These are phyloP conservation scores for Psylliodes chrysocephalus DNA, from an alignment of 2,888 invertebrate species.

Conservation along the genomic window DNA sequence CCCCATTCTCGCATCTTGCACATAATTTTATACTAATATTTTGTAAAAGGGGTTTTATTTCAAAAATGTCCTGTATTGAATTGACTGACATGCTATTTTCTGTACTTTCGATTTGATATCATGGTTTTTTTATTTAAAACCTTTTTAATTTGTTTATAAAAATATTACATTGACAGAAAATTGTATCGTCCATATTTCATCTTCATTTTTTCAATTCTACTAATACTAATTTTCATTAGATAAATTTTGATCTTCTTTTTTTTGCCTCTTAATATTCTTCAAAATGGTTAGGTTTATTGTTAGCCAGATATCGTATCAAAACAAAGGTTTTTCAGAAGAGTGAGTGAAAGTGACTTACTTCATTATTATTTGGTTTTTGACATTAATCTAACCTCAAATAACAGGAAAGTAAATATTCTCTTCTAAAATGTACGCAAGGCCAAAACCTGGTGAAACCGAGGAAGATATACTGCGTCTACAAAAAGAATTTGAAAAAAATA, in stretches of 20 bases:
- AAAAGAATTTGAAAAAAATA: constrained; percentile 73
- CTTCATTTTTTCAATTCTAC: too few relatives aligned
- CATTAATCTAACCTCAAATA: too few relatives aligned
- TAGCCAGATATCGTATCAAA: too few relatives aligned
- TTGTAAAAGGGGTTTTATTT: constrained; percentile 59
- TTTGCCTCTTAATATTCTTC: too few relatives aligned
- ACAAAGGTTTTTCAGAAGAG: too few relatives aligned
- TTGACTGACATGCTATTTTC: constrained; percentile 36
- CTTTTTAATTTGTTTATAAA: constrained; percentile 6
- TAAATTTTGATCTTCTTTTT: too few relatives aligned
- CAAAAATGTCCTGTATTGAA: constrained; percentile 58
- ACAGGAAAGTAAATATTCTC: neutral
- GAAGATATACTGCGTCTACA: constrained; percentile 80
- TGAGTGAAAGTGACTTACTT: too few relatives aligned
- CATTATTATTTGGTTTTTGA: too few relatives aligned
- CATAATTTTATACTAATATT: constrained; percentile 61
- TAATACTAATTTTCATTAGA: too few relatives aligned
- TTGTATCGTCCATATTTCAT: too few relatives aligned
- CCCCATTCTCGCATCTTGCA: constrained; percentile 61
- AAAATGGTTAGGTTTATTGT: too few relatives aligned
- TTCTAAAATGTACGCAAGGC: constrained; percentile 70
- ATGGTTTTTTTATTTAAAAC: constrained; percentile 29
- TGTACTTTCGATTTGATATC: constrained; percentile 15
- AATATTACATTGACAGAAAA: neutral
- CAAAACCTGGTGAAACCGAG: constrained; percentile 76